Percentiles rank a stretch among this genome's conserved stretches.
phyloP scores from a whole-genome alignment of 2,113 vertebrate genomes.

The Saccopteryx bilineata region DNA sequence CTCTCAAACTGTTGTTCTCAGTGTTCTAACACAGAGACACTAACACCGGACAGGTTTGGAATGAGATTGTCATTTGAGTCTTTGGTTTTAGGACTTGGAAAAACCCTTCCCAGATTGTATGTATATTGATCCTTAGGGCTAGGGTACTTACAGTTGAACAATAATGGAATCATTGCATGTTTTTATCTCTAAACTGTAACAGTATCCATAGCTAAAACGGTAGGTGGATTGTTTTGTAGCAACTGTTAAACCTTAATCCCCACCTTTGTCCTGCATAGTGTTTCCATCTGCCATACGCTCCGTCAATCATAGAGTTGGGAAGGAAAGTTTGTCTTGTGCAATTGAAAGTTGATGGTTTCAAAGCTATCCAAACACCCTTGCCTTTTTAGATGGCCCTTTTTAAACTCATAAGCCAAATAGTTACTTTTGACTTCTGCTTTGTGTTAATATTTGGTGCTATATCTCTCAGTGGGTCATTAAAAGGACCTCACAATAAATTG shows the following conservation, averaged over 20 bases:
- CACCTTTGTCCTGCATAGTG: slow-evolving; percentile 9
- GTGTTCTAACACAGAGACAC: neutral
- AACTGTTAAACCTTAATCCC: slow-evolving; percentile 57
- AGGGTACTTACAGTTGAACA: neutral
- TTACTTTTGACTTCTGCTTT: slow-evolving; percentile 17
- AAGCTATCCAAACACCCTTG: slow-evolving; percentile 21
- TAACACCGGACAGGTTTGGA: neutral
- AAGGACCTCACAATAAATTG: neutral
- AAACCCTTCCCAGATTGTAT: neutral
- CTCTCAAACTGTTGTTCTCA: neutral
- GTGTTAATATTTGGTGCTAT: neutral
- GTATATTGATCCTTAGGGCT: neutral
- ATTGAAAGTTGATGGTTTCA: slow-evolving; percentile 24
- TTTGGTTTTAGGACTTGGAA: slow-evolving; percentile 47
- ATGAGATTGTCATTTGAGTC: neutral
- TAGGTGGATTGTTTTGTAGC: slow-evolving; percentile 45
- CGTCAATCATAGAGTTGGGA: neutral
- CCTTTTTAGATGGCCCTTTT: slow-evolving; percentile 21
- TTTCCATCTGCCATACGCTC: slow-evolving; percentile 2
- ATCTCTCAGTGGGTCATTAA: neutral
- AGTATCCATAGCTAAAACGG: slow-evolving; percentile 41
- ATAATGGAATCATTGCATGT: neutral
- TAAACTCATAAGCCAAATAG: neutral
- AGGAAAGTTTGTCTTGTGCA: slow-evolving; percentile 45
- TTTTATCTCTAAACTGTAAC: slow-evolving; percentile 20